These are phyloP conservation scores for Cheilosia urbana DNA, from an alignment of 2,888 invertebrate species.

Conservation along the genomic window DNA sequence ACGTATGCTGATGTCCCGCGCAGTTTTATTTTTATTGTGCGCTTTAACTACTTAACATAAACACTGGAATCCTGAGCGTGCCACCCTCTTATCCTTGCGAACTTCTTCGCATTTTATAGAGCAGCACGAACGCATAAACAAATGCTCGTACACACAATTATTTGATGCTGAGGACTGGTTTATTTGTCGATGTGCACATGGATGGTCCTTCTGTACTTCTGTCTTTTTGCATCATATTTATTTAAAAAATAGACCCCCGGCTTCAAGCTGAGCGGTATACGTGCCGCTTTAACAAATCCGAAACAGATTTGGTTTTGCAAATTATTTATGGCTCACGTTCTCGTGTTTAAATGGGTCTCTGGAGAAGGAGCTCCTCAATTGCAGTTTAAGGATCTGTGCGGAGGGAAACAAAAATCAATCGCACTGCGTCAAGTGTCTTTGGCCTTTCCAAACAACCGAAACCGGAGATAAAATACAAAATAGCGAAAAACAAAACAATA, in stretches of 20 bases:
- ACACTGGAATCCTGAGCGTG: neutral
- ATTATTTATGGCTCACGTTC: neutral
- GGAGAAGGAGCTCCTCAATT: neutral
- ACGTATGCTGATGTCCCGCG: neutral
- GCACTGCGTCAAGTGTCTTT: conserved; percentile 5
- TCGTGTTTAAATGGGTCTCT: neutral
- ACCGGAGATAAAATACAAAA: neutral
- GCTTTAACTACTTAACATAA: neutral
- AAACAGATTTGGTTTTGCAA: neutral
- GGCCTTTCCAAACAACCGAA: conserved; percentile 34
- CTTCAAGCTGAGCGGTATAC: neutral
- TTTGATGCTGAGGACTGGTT: neutral
- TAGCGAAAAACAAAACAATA: conserved; percentile 40
- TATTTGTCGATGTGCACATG: neutral
- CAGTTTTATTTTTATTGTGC: neutral
- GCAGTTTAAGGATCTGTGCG: too few relatives aligned
- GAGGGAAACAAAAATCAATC: conserved; percentile 13
- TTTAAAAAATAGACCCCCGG: neutral
- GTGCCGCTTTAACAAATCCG: neutral
- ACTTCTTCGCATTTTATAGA: neutral
- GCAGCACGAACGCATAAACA: neutral
- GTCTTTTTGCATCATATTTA: neutral
- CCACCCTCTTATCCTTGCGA: neutral
- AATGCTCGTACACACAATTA: neutral
- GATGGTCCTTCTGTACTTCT: neutral